Base-by-base conservation (phyloP, 2,888 invertebrate genomes). In the Epiblema foenella region DNA sequence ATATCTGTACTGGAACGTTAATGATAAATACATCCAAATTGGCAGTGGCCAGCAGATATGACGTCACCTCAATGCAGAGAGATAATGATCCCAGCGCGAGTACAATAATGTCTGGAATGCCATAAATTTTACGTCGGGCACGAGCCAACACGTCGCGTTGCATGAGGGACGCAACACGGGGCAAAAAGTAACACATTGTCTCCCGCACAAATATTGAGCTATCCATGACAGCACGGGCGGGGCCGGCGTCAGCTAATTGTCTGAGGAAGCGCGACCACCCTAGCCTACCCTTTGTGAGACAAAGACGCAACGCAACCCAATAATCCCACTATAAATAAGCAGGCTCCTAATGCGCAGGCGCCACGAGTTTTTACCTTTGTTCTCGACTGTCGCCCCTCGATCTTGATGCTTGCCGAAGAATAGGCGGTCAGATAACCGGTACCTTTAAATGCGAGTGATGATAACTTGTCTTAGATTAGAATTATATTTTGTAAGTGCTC, bases 261-360 rank as follows among this genome's bases (percentile, higher is more conserved):
- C 69, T 39, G 80, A 56, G 69, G 9, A 78, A 83, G 68, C 59
- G 84, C 71, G 82, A 84, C 74, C 69, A 20, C 51, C n/a, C 62
- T 52, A 75, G 17, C 5, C 24, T 15, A 9, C 49, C 24, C 46
- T 18, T 46, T 1, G 83, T 2, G 73, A 7, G 82, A 85, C 72
- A 70, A 80, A 74, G 86, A 88, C 79, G 69, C 62, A 69, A 37
- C 20, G 57, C 73, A 71, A 77, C 79, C 83, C 79, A 81, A 82
- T 85, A 84, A 85, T 84, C 83, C 85, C 81, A 74, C 88, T 85
- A 91, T 91, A 91, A 91, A 91, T 90, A 89, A 88, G 85, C 79
- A 76, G 82, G 83, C 84, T 84, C 85, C 83, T 87, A 89, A 88
- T 85, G 85, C 82, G 83, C 85, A 88, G 91, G 91, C 91, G 91